Percentiles rank a stretch among this genome's conserved stretches.
These are phyloP conservation scores for Phymatocera aterrima DNA, from an alignment of 2,888 invertebrate genomes.

Conservation along the genomic window DNA sequence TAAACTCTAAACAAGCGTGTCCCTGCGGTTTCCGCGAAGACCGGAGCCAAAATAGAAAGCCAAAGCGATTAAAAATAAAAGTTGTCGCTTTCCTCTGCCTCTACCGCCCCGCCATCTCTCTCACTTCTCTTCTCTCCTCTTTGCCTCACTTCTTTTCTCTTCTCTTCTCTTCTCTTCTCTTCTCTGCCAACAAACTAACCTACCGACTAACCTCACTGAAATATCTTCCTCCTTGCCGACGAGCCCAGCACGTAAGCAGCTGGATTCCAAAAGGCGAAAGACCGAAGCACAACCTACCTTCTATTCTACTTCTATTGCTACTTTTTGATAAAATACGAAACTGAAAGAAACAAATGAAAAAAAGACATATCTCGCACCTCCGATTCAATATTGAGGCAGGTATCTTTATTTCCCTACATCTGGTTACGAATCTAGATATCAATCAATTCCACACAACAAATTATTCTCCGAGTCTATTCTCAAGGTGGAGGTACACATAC, in stretches of 20 bases:
- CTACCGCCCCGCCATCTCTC: conserved; percentile 23
- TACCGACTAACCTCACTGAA: conserved; percentile 33
- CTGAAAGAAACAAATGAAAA: no score
- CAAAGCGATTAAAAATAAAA: conserved; percentile 46
- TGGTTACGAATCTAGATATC: no score
- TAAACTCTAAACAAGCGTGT: no score
- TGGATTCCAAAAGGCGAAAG: conserved; percentile 37
- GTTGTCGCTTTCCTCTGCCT: conserved; percentile 36
- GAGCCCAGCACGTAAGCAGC: background rate
- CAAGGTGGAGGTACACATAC: no score
- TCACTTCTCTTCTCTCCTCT: conserved; percentile 7
- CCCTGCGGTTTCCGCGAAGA: conserved; percentile 46
- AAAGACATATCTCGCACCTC: background rate
- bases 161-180: background rate
- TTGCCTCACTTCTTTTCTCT: background rate
- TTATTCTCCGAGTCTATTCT: no score
- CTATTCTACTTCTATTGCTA: conserved; percentile 27
- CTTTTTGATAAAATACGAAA: no score
- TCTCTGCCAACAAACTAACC: conserved; percentile 18
- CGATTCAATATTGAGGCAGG: background rate
- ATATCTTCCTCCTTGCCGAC: conserved; percentile 35
- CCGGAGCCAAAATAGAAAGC: conserved; percentile 45
- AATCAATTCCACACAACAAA: no score
- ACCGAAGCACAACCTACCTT: background rate
- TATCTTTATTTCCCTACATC: no score